Evolutionary conservation across 2,797 vertebrate species (phyloP).

Genomic region (Anisognathus igniventris): DNA sequence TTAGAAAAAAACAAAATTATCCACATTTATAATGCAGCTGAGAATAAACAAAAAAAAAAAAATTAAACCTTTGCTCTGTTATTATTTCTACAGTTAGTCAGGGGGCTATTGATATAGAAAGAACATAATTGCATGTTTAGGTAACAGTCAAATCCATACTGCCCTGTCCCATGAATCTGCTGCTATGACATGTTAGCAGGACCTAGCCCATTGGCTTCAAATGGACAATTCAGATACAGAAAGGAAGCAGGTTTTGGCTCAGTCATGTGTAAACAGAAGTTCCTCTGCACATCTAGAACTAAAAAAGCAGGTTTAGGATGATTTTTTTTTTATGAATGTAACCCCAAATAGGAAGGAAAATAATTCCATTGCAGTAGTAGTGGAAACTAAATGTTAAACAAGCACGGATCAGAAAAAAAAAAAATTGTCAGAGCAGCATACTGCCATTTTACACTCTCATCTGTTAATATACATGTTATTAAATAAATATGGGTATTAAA

Average conservation of each 20-base stretch:
- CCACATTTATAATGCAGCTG: background rate
- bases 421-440: background rate
- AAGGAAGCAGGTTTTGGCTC: background rate
- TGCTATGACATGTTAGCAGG: background rate
- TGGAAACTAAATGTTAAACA: background rate
- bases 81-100: background rate
- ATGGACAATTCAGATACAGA: background rate
- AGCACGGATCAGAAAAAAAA: background rate
- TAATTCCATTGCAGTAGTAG: background rate
- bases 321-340: background rate
- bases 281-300: background rate
- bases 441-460: conserved; percentile 25
- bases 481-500: background rate
- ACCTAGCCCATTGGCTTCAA: background rate
- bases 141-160: background rate
- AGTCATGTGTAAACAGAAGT: background rate
- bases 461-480: background rate
- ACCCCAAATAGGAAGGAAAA: background rate
- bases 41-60: background rate
- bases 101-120: background rate
- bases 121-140: background rate
- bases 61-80: background rate
- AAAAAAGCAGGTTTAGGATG: background rate
- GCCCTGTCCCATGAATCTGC: background rate
- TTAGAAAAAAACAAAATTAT: background rate